Conservation (phyloP, 2,888 invertebrate species). For the Eupeodes luniger region DNA sequence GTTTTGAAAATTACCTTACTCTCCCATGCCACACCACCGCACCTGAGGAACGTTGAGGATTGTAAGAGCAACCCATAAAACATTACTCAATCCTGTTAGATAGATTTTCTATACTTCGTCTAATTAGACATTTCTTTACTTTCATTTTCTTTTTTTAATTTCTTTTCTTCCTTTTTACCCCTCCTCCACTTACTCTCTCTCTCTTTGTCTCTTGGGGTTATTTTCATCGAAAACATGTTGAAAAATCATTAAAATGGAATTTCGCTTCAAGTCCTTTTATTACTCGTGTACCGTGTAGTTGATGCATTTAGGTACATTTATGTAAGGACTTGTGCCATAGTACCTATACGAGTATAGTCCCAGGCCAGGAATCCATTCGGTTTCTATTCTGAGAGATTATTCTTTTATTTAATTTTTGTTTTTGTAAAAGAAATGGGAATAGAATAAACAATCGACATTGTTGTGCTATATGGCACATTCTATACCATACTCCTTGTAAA, state of each 20-base stretch:
- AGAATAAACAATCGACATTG: conserved; percentile 70
- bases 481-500: neutral
- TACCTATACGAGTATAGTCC: too few species aligned
- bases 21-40: neutral
- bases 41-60: too few species aligned
- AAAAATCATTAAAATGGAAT: conserved; percentile 69
- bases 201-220: conserved; percentile 39
- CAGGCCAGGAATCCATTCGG: conserved; percentile 26
- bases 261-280: conserved; percentile 27
- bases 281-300: neutral
- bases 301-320: neutral
- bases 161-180: neutral
- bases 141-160: neutral
- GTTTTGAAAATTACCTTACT: neutral
- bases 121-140: conserved; percentile 59
- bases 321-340: neutral
- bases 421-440: conserved; percentile 51
- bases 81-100: conserved; percentile 4
- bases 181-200: neutral
- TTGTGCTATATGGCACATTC: conserved; percentile 38
- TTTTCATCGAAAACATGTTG: conserved; percentile 69
- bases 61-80: neutral
- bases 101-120: conserved; percentile 50
- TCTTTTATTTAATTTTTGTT: conserved; percentile 7
- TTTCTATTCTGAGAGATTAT: neutral